These are phyloP conservation scores for Grammomys surdaster DNA, from an alignment of 2,113 vertebrate species.

Conservation along the genomic window DNA sequence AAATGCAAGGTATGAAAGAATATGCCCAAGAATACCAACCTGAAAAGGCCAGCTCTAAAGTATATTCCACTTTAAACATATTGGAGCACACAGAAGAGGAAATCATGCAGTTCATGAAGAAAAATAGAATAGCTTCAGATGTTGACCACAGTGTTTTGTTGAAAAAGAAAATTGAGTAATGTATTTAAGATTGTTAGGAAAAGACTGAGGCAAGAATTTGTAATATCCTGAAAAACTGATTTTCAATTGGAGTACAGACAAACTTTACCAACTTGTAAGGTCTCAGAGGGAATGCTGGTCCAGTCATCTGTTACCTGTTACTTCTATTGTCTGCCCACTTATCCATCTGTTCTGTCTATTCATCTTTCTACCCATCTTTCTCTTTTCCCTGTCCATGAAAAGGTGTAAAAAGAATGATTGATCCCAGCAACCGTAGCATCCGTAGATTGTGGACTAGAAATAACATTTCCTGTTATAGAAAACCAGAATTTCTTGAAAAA, in stretches of 20 bases:
- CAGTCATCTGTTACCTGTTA: background rate
- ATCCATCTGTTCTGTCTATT: background rate
- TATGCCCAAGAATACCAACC: background rate
- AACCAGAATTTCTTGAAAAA: background rate
- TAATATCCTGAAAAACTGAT: conserved; percentile 22
- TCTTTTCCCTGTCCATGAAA: background rate
- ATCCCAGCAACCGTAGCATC: background rate
- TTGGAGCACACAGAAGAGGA: background rate
- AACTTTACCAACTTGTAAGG: background rate
- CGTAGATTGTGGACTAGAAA: background rate
- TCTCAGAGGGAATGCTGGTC: background rate
- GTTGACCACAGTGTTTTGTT: background rate
- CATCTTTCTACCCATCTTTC: background rate
- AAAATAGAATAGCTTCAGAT: background rate
- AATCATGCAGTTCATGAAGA: background rate
- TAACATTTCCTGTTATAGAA: background rate
- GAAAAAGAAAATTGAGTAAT: background rate
- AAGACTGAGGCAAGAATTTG: conserved; percentile 10
- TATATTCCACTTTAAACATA: background rate
- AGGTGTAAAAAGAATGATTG: background rate
- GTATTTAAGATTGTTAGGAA: background rate
- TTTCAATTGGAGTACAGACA: background rate
- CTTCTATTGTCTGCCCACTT: too few species aligned
- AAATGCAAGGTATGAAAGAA: background rate
- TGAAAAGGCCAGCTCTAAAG: background rate